These are phyloP conservation scores for Cyclophora albipunctata DNA, from an alignment of 2,888 invertebrate genomes.

Conservation along the genomic window DNA sequence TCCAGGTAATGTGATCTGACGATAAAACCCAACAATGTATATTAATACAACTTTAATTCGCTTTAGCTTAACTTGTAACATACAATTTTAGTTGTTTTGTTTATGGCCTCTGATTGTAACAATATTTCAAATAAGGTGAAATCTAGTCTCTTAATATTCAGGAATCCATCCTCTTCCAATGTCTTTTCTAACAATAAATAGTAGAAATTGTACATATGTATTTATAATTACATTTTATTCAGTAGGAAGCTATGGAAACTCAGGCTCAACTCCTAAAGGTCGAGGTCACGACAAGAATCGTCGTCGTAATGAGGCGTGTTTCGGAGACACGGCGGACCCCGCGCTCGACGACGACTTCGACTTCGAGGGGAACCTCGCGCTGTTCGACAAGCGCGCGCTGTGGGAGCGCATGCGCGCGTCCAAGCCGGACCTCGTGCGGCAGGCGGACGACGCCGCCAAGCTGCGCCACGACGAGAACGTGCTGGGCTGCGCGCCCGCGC, in stretches of 20 bases:
- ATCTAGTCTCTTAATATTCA: too few relatives aligned
- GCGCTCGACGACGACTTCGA: constrained; percentile 87
- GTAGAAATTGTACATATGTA: too few relatives aligned
- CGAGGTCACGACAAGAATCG: constrained; percentile 50
- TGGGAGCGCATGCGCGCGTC: constrained; percentile 52
- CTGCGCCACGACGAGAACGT: constrained; percentile 92
- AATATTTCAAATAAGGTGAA: too few relatives aligned
- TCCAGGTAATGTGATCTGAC: constrained; percentile 26
- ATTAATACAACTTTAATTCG: neutral
- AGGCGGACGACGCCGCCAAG: constrained; percentile 51
- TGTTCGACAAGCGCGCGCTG: constrained; percentile 85
- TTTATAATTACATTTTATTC: too few relatives aligned
- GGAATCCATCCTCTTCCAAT: too few relatives aligned
- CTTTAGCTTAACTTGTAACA: too few relatives aligned
- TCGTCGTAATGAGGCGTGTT: constrained; percentile 83
- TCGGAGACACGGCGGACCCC: constrained; percentile 82
- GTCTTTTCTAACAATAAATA: too few relatives aligned
- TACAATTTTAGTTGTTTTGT: too few relatives aligned
- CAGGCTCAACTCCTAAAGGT: constrained; percentile 35
- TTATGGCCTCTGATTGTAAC: too few relatives aligned
- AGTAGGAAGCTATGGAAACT: constrained; percentile 38
- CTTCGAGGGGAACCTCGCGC: constrained; percentile 93
- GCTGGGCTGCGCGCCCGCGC: constrained; percentile 47
- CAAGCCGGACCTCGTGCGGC: constrained; percentile 56
- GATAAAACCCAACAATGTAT: neutral